Base-by-base conservation (phyloP, 1,140 invertebrate genomes). In the Vanessa tameamea region DNA sequence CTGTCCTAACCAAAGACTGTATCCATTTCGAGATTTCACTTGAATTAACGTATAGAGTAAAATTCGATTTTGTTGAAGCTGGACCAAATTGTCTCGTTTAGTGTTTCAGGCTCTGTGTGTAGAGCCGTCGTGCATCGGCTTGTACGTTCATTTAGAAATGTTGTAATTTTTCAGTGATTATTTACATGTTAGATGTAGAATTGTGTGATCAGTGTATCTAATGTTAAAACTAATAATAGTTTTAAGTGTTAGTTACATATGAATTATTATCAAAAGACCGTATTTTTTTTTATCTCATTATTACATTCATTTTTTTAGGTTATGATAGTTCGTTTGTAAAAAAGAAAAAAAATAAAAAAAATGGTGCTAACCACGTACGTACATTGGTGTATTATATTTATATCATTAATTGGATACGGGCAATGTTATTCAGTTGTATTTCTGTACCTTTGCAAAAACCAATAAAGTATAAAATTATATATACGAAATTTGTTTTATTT, bases 1-100 rank as follows among this genome's bases (percentile, higher is more conserved):
- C 86, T 91, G 83, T 90, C 82, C 87, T 91, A 90, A 92, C 90
- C 89, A 92, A 92, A 92, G 90, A 92, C 88, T 92, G 89, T 88
- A 87, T 82, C 81, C 83, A 86, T 73, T 82, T 85, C 81, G 81
- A 83, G 77, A 87, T 88, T 84, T 84, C 78, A 78, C 72, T 77
- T 79, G 53, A 26, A 57, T 57, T 57, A 73, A 57, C 77, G 69
- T 77, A 73, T 59, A 79, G 64, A 67, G 53, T 63, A 53, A 75
- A 74, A 73, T 67, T 57, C 63, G 75, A 57, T 80, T 67, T 89
- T 87, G 87, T 90, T 90, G 87, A 84, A 89, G 82, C 85, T 87
- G 89, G 88, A 91, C 89, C 89, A 91, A 92, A 92, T 89, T 86
- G 68, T 82, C 71, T 86, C 82, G 69, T 82, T 48, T 78, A 55